Base-by-base conservation (phyloP, 2,797 vertebrate genomes). In the Rhinogobio ventralis region DNA sequence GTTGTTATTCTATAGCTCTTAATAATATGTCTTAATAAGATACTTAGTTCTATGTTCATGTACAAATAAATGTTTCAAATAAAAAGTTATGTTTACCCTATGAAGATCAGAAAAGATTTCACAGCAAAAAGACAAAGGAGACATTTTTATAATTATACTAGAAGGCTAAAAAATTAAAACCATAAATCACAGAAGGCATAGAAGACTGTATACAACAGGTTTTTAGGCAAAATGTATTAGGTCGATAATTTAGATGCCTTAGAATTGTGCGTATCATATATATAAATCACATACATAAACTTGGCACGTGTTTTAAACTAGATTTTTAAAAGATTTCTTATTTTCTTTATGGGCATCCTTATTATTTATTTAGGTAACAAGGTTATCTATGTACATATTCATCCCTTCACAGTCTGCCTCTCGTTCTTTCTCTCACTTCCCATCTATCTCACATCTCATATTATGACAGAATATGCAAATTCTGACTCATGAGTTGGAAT, bases 321-420 rank as follows among this genome's bases (percentile, higher is more conserved):
- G 1, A 20, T 51, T 42, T 39, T 36, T 20, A 2, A 14, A 69
- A 14, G 3, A 7, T 25, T 25, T 69, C 36, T 69, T 17, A 2
- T 62, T 77, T 62, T 64, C 7, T 45, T 23, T 5, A 79, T 7
- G 10, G 10, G 23, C 28, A 23, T 10, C 23, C 19, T 30, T 36
- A 36, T 53, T 33, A 73, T 17, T 74, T 20, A 76, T 3, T 60
- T 33, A 39, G 39, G 39, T 42, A 42, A 42, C 39, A 42, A 23
- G n/a, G 33, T 17, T 60, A 87, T 85, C 80, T 80, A 72, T 81
- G 82, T 83, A 53, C 60, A 83, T 85, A 85, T 87, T 73, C 71
- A 74, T 83, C 74, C 57, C 66, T 28, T 45, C 57, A 75, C 57
- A 75, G 28, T 83, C 36, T 79, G 68, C 46, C 83, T 81, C 55